Conservation (phyloP, 2,888 invertebrate species). For the Tolmerus cingulatus region DNA sequence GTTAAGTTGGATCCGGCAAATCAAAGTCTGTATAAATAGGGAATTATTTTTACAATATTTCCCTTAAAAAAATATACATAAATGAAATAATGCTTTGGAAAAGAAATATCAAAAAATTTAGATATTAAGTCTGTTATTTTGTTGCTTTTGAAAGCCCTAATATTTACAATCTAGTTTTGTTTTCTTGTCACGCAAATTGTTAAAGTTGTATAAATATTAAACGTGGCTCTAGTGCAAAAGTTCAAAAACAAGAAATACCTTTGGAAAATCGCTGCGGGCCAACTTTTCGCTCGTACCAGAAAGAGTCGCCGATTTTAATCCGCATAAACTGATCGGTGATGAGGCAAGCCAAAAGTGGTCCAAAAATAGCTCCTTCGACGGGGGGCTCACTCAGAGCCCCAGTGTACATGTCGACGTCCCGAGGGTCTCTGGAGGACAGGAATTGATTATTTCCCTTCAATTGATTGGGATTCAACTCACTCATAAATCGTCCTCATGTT, state of each 20-base stretch:
- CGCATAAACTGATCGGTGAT: constrained; percentile 85
- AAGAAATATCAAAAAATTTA: too few species aligned
- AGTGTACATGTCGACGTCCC: constrained; percentile 89
- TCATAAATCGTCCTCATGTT: constrained; percentile 73
- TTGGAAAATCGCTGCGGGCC: constrained; percentile 72
- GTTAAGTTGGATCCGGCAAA: not conserved
- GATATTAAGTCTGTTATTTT: too few species aligned
- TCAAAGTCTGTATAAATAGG: too few species aligned
- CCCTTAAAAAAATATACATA: too few species aligned
- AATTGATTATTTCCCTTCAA: not conserved
- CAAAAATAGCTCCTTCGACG: constrained; percentile 74
- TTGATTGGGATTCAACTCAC: constrained; percentile 60
- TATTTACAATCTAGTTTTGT: not conserved
- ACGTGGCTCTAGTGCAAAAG: not conserved
- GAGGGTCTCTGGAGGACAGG: constrained; percentile 67
- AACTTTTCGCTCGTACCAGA: constrained; percentile 84
- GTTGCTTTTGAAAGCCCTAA: not conserved
- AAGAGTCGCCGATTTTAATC: constrained; percentile 82
- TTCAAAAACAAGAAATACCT: constrained; percentile 63
- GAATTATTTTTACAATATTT: too few species aligned
- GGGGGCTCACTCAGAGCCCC: constrained; percentile 86
- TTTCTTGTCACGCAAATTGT: not conserved
- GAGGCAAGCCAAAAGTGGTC: constrained; percentile 85
- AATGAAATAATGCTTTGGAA: too few species aligned
- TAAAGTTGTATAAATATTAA: not conserved